Percentiles rank a stretch among this genome's conserved stretches.
Evolutionary conservation across 2,797 vertebrate species (phyloP).

Genomic region (Anguilla megastoma): DNA sequence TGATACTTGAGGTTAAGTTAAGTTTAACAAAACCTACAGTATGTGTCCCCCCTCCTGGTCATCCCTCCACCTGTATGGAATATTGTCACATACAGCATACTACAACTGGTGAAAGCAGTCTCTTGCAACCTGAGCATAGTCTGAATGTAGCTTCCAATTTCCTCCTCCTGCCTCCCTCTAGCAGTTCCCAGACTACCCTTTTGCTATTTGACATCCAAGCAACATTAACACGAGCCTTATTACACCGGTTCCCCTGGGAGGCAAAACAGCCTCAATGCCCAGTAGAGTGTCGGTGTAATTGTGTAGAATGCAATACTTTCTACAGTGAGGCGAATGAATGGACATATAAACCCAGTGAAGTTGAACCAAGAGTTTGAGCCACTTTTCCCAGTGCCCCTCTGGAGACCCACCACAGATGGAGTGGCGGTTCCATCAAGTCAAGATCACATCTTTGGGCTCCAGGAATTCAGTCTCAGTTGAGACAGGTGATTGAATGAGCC

Average conservation of each 20-base stretch:
- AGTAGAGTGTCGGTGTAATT: not conserved
- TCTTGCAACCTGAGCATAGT: not conserved
- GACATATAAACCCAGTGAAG: not conserved
- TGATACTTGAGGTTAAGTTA: no score
- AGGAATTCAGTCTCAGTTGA: not conserved
- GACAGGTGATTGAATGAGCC: constrained; percentile 9
- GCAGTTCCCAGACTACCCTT: not conserved
- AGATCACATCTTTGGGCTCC: not conserved
- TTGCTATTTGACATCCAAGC: constrained; percentile 16
- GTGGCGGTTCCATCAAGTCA: constrained; percentile 15
- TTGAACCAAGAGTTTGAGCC: not conserved
- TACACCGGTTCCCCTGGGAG: not conserved
- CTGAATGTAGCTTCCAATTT: not conserved
- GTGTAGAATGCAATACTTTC: not conserved
- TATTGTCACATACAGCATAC: not conserved
- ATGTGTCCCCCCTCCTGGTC: not conserved
- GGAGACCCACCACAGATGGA: not conserved
- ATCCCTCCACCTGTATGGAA: not conserved
- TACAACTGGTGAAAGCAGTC: not conserved
- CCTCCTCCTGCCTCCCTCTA: not conserved
- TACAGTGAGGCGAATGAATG: not conserved
- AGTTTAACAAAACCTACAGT: not conserved
- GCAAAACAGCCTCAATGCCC: constrained; percentile 8
- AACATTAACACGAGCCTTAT: constrained; percentile 17
- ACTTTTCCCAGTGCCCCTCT: not conserved